Percentiles rank a stretch among this genome's conserved stretches.
phyloP scores from a whole-genome alignment of 2,113 vertebrate species.

The Poeciliopsis turrubarensis region DNA sequence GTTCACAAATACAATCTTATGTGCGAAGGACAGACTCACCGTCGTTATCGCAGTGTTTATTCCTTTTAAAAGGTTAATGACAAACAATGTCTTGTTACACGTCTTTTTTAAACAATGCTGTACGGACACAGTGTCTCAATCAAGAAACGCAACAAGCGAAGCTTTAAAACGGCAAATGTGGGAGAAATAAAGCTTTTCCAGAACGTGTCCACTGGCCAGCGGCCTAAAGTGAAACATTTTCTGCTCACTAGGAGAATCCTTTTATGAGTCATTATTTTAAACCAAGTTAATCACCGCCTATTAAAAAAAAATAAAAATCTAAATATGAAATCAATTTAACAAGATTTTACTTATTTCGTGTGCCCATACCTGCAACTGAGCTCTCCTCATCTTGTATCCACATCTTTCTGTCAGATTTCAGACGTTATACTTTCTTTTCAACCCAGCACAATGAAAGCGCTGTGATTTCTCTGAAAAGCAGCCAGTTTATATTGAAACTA shows the following conservation, averaged over 20 bases:
- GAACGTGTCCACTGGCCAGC: background rate
- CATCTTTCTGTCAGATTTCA: constrained; percentile 38
- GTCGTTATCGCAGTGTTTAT: background rate
- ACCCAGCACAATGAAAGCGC: constrained; percentile 8
- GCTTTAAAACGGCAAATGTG: too few relatives aligned
- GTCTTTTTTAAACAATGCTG: too few relatives aligned
- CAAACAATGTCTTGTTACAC: background rate
- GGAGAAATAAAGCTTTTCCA: too few relatives aligned
- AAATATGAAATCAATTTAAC: background rate
- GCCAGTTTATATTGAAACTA: constrained; percentile 14
- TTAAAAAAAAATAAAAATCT: too few relatives aligned
- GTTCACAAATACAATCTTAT: background rate
- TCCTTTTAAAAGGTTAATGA: background rate
- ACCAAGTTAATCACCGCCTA: background rate
- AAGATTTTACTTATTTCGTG: background rate
- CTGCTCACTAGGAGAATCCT: too few relatives aligned
- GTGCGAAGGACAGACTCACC: background rate
- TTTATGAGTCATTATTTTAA: background rate
- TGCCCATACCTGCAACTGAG: constrained; percentile 55
- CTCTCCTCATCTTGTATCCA: constrained; percentile 48
- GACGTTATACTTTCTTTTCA: background rate
- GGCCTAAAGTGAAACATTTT: fast-evolving
- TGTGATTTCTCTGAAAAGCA: constrained; percentile 13
- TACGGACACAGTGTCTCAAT: too few relatives aligned
- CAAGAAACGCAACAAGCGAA: too few relatives aligned